These are phyloP conservation scores for Heterodera schachtii DNA, from an alignment of 1,140 invertebrate genomes.

Conservation along the genomic window DNA sequence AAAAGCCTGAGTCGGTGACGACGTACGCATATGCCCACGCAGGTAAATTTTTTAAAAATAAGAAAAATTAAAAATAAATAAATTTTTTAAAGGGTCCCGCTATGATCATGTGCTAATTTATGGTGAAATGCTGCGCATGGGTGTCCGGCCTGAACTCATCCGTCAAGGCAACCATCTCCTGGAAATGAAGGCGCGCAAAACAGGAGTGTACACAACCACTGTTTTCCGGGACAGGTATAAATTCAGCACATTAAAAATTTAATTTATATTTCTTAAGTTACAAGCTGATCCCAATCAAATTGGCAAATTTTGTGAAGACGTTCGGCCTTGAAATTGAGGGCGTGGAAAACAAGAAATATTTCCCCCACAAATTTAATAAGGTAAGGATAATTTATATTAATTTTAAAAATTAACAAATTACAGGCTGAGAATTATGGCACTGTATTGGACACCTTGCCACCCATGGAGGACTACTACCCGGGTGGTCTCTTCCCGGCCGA, in stretches of 20 bases:
- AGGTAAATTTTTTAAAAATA: no score
- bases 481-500: neutral
- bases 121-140: no score
- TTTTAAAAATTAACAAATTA: neutral
- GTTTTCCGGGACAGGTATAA: neutral
- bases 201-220: no score
- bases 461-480: neutral
- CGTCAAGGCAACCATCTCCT: no score
- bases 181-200: no score
- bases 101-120: no score
- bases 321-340: slow-evolving; percentile 12
- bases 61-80: neutral
- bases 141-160: no score
- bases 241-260: neutral
- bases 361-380: neutral
- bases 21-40: neutral
- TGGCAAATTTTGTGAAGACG: neutral
- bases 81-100: no score
- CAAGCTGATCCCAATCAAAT: neutral
- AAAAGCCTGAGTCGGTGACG: neutral
- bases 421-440: slow-evolving; percentile 3
- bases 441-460: neutral
- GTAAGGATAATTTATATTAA: neutral
- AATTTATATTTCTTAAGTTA: neutral
- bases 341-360: neutral